These are phyloP conservation scores for Thamnophis elegans DNA, from an alignment of 2,797 vertebrate species.

Conservation along the genomic window DNA sequence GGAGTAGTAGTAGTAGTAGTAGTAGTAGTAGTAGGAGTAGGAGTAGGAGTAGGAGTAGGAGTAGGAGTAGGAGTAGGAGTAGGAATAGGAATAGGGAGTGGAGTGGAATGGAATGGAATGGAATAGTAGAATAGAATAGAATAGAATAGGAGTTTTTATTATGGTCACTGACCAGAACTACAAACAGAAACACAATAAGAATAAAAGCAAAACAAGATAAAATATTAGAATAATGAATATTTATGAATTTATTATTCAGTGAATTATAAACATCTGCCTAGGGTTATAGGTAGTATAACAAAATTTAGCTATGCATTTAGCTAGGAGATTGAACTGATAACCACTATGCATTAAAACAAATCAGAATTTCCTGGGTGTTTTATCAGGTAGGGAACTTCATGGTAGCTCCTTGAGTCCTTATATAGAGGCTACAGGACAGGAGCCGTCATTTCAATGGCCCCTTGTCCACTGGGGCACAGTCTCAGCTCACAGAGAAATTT, in stretches of 20 bases:
- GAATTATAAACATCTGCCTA: not conserved
- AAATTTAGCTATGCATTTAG: not conserved
- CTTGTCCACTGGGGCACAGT: not conserved
- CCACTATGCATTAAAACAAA: not conserved
- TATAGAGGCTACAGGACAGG: not conserved
- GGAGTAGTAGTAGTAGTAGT: too few species aligned
- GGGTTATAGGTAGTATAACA: not conserved
- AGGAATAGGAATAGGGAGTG: too few species aligned
- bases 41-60: too few species aligned
- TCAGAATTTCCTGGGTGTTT: not conserved
- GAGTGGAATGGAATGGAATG: too few species aligned
- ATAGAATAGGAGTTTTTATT: not conserved
- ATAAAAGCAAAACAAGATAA: not conserved
- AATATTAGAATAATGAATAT: not conserved
- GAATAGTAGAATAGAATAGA: too few species aligned
- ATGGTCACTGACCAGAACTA: not conserved
- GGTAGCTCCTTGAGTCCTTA: not conserved
- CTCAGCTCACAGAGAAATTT: not conserved
- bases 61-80: too few species aligned
- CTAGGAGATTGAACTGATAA: not conserved
- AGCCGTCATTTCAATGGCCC: not conserved
- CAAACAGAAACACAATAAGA: not conserved
- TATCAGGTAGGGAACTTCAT: not conserved
- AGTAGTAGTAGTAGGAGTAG: too few species aligned
- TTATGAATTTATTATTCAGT: not conserved